Evolutionary conservation across 2,797 vertebrate genomes (phyloP).

Genomic region (Rhinoraja longicauda): DNA sequence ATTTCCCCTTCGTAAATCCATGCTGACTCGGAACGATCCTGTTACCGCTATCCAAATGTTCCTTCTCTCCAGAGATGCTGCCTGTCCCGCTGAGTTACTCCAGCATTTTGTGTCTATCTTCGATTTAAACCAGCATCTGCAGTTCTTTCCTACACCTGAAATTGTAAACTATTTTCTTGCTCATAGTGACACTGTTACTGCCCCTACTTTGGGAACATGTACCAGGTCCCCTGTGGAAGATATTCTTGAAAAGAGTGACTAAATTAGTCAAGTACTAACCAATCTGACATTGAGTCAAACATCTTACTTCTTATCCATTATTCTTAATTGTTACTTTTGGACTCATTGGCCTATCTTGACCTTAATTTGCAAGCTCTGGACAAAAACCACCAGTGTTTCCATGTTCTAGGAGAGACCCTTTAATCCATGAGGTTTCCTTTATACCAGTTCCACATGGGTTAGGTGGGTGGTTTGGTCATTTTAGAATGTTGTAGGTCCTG

Average conservation of each 20-base stretch:
- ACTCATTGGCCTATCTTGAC: background rate
- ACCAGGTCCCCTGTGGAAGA: background rate
- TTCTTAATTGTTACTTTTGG: background rate
- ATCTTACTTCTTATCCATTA: background rate
- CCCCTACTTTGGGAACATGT: background rate
- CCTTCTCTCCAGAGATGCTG: no score
- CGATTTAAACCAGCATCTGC: no score
- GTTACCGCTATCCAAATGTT: no score
- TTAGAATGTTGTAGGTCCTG: background rate
- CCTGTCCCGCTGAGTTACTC: no score
- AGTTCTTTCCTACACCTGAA: background rate
- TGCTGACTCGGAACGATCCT: no score
- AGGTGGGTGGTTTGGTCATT: background rate
- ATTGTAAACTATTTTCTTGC: background rate
- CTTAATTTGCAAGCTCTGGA: background rate
- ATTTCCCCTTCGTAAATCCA: no score
- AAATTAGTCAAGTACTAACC: background rate
- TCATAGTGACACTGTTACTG: background rate
- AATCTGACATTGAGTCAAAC: background rate
- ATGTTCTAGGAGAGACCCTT: background rate
- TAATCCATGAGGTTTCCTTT: background rate
- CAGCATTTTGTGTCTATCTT: no score
- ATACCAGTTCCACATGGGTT: background rate
- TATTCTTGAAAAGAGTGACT: background rate
- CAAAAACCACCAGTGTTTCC: background rate